phyloP scores from a whole-genome alignment of 2,888 invertebrate genomes.

The Andricus curvator region DNA sequence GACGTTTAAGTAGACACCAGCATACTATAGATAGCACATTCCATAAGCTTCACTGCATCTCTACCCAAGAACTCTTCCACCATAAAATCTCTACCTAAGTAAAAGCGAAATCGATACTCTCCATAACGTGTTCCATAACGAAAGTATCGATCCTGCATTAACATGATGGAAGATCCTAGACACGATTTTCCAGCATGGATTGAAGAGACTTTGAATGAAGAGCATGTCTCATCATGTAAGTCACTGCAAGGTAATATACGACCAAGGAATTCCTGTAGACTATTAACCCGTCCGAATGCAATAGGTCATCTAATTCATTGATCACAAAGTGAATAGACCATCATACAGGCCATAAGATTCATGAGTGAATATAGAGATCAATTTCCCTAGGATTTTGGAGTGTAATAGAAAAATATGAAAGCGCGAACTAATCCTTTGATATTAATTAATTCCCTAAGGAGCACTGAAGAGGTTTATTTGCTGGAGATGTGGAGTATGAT shows the following conservation, averaged over 20 bases:
- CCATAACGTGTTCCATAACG: not conserved
- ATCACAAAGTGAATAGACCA: not conserved
- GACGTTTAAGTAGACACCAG: not conserved
- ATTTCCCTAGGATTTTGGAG: not conserved
- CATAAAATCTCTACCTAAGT: slow-evolving; percentile 19
- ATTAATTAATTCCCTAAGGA: not conserved
- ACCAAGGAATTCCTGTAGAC: not conserved
- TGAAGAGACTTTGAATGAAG: not conserved
- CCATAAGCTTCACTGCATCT: slow-evolving; percentile 1
- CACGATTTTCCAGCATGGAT: not conserved
- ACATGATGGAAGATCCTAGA: slow-evolving; percentile 15
- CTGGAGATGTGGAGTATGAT: not conserved
- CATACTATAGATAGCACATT: slow-evolving; percentile 9
- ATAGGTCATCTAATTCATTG: not conserved
- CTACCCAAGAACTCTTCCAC: not conserved
- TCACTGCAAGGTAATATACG: not conserved
- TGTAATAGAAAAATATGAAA: not conserved
- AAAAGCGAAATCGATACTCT: slow-evolving; percentile 14
- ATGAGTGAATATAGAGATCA: not conserved
- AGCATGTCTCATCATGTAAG: not conserved
- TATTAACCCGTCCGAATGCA: not conserved
- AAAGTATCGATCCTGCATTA: not conserved
- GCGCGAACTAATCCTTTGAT: not conserved
- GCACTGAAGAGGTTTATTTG: not conserved
- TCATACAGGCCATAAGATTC: not conserved